These are phyloP conservation scores for Hemithea aestivaria DNA, from an alignment of 2,888 invertebrate species.

Conservation along the genomic window DNA sequence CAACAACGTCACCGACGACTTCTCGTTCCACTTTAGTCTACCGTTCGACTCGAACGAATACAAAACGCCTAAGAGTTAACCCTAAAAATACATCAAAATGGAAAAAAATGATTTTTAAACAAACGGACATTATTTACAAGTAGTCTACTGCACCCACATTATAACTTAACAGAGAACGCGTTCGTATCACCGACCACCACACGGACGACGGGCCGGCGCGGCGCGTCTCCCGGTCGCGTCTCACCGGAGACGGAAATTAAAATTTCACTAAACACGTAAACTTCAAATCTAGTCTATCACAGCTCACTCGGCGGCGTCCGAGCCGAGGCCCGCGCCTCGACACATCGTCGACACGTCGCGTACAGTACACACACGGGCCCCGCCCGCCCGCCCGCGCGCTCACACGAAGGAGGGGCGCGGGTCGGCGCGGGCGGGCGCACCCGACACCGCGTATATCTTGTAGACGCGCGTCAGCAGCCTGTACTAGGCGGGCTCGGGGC, in stretches of 20 bases:
- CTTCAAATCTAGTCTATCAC: conserved; percentile 74
- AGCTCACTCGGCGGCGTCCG: conserved; percentile 61
- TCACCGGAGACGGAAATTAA: conserved; percentile 56
- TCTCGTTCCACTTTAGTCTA: conserved; percentile 49
- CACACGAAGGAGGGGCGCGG: conserved; percentile 39
- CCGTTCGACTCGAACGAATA: conserved; percentile 61
- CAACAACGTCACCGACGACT: conserved; percentile 57
- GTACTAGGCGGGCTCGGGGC: no score
- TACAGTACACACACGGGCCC: conserved; percentile 7
- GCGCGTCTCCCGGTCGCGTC: conserved; percentile 61
- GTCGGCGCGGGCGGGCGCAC: conserved; percentile 31
- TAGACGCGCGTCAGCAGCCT: conserved; percentile 72
- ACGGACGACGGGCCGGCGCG: no score
- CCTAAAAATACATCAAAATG: conserved; percentile 75
- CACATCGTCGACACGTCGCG: conserved; percentile 32
- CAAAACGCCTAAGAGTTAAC: conserved; percentile 68
- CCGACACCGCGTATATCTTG: conserved; percentile 68
- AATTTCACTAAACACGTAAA: conserved; percentile 49
- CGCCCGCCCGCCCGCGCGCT: not conserved
- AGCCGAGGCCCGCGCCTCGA: conserved; percentile 34
- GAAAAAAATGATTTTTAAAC: conserved; percentile 61
- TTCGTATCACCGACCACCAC: conserved; percentile 53
- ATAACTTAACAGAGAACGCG: conserved; percentile 51
- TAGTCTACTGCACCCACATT: conserved; percentile 59
- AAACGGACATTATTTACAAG: conserved; percentile 65